Evolutionary conservation across 2,797 vertebrate species (phyloP).

Genomic region (Simalia tracyae): DNA sequence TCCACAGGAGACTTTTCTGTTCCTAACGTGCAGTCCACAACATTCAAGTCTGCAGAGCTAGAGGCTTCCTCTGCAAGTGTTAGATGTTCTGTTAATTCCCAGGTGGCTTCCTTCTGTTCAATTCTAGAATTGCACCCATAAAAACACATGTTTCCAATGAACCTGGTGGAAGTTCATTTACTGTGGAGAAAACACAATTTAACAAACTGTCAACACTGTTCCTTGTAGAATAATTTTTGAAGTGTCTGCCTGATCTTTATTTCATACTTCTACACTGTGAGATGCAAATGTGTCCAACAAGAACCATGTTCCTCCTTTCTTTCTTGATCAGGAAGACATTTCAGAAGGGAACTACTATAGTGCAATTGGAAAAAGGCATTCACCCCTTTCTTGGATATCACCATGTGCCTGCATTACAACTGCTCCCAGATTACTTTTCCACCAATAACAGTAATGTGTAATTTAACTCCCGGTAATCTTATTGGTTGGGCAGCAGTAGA

Average conservation of each 20-base stretch:
- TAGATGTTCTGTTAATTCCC: conserved; percentile 43
- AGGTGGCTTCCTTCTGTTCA: conserved; percentile 41
- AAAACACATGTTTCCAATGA: conserved; percentile 7
- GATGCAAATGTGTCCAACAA: neutral
- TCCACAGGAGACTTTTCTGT: conserved; percentile 9
- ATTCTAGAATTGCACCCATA: conserved; percentile 33
- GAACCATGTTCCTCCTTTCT: neutral
- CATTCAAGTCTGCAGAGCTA: conserved; percentile 21
- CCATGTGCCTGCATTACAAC: neutral
- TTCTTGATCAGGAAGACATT: no score
- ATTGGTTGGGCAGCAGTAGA: neutral
- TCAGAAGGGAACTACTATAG: neutral
- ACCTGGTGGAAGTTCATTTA: neutral
- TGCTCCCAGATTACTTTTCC: neutral
- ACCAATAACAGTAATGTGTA: neutral
- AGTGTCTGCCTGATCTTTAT: conserved; percentile 27
- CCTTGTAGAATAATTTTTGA: conserved; percentile 10
- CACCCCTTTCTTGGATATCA: neutral
- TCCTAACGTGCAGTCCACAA: conserved; percentile 33
- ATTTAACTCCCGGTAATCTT: neutral
- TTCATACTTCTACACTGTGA: neutral
- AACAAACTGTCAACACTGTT: conserved; percentile 12
- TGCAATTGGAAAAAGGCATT: neutral
- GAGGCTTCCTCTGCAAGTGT: conserved; percentile 15
- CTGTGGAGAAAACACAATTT: conserved; percentile 14